A percentile compares a stretch with the other conserved stretches of the same genome.
Evolutionary conservation across 2,888 invertebrate species (phyloP).

Genomic region (Pteria penguin): DNA sequence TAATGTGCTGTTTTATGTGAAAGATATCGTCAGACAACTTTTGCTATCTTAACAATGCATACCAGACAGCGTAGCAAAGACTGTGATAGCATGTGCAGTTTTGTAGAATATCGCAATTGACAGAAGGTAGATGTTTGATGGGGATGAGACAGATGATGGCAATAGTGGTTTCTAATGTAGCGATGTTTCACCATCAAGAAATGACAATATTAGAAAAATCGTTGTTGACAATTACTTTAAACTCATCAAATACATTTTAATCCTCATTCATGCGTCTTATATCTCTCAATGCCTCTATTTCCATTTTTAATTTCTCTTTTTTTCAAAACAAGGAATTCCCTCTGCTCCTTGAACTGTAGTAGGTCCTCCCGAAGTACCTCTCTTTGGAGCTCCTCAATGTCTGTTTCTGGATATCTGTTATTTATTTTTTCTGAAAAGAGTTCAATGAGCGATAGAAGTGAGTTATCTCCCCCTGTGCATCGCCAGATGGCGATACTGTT

Average conservation of each 20-base stretch:
- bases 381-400: not conserved
- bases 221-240: not conserved
- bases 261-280: no score
- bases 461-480: no score
- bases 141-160: not conserved
- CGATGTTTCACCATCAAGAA: not conserved
- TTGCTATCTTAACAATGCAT: not conserved
- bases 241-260: no score
- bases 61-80: not conserved
- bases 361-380: not conserved
- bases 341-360: not conserved
- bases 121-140: not conserved
- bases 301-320: no score
- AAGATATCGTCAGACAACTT: no score
- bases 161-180: not conserved
- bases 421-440: not conserved
- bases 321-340: not conserved
- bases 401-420: not conserved
- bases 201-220: not conserved
- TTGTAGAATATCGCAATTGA: not conserved
- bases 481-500: no score
- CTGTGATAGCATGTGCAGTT: not conserved
- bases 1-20: no score
- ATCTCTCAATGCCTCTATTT: no score
- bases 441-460: no score